A percentile compares a stretch with the other conserved stretches of the same genome.
Evolutionary conservation across 2,888 invertebrate genomes (phyloP).

Genomic region (Coleophora flavipennella): DNA sequence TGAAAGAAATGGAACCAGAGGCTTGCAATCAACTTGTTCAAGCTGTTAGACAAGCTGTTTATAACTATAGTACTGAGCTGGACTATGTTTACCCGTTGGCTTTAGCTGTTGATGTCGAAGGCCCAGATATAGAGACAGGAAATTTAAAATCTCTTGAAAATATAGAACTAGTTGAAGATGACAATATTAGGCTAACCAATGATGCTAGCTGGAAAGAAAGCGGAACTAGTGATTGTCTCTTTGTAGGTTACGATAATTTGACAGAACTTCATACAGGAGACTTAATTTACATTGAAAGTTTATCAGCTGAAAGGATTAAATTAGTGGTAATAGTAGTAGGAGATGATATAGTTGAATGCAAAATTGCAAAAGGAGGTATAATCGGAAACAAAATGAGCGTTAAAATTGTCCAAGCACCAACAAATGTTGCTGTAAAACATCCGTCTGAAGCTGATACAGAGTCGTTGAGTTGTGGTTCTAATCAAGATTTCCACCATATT

Average conservation of each 20-base stretch:
- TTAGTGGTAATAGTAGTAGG: constrained; percentile 17
- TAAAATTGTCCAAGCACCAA: neutral
- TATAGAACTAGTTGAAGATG: constrained; percentile 20
- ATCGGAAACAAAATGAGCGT: constrained; percentile 34
- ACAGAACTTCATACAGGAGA: constrained; percentile 42
- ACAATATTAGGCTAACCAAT: constrained; percentile 34
- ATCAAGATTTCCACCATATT: neutral
- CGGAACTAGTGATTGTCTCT: constrained; percentile 45
- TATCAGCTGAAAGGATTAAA: neutral
- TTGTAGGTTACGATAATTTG: constrained; percentile 42
- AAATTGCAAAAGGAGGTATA: constrained; percentile 46
- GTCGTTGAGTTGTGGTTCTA: neutral
- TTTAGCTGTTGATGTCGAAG: constrained; percentile 14
- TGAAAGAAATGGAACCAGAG: constrained; percentile 20
- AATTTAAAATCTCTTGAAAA: constrained; percentile 12
- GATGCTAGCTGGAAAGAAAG: constrained; percentile 43
- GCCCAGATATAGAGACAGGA: constrained; percentile 17
- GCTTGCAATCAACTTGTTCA: constrained; percentile 20
- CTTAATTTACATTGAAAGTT: constrained; percentile 11
- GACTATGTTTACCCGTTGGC: constrained; percentile 29
- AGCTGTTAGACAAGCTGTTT: constrained; percentile 20
- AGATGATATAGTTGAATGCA: constrained; percentile 34
- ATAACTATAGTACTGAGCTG: constrained; percentile 20
- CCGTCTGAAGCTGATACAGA: neutral
- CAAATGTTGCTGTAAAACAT: neutral